Evolutionary conservation across 2,797 vertebrate species (phyloP).

Genomic region (Macrochelys suwanniensis): DNA sequence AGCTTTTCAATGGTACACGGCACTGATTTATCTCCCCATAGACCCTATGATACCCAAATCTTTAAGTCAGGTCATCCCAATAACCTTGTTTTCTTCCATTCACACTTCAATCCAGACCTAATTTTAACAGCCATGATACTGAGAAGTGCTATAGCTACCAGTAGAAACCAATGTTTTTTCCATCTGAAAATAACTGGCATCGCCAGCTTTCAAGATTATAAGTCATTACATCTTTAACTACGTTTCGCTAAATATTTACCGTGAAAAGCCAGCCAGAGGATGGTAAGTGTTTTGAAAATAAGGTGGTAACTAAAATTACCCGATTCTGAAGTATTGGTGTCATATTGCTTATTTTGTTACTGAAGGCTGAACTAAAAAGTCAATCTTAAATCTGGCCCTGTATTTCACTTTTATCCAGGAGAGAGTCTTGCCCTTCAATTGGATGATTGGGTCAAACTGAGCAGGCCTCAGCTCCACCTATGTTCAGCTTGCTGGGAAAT

Average conservation of each 20-base stretch:
- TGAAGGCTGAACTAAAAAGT: neutral
- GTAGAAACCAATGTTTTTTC: neutral
- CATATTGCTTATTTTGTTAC: neutral
- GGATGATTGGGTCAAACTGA: neutral
- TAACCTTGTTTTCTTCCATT: neutral
- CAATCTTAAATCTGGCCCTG: neutral
- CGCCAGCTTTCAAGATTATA: neutral
- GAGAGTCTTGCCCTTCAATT: neutral
- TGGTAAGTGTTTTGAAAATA: neutral
- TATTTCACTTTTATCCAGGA: neutral
- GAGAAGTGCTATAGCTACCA: neutral
- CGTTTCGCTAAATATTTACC: neutral
- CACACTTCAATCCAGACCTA: neutral
- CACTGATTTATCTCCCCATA: fast-evolving
- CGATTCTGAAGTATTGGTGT: neutral
- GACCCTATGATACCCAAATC: neutral
- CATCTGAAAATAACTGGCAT: neutral
- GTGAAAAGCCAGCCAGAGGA: neutral
- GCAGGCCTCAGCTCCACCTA: neutral
- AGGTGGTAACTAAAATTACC: neutral
- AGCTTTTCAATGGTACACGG: neutral
- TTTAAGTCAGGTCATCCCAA: neutral
- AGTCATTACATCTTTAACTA: neutral
- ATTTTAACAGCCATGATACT: neutral
- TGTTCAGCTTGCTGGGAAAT: neutral